Conservation (phyloP, 1,140 invertebrate species). For the Ylistrum balloti region DNA sequence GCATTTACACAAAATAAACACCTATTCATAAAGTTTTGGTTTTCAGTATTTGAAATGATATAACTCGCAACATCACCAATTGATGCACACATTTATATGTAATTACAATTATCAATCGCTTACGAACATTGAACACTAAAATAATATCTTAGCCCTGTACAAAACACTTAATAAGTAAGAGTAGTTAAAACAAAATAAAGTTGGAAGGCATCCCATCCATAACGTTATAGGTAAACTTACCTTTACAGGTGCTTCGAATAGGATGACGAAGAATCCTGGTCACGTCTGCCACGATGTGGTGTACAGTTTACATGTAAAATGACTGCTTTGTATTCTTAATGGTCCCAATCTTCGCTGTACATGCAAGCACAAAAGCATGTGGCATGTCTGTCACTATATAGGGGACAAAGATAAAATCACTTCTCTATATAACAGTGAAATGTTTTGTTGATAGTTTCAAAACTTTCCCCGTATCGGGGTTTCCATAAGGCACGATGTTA, state of each 20-base stretch:
- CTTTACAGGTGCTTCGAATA: background rate
- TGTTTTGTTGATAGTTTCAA: background rate
- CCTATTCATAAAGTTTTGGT: too few species aligned
- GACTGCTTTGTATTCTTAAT: background rate
- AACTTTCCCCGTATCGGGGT: background rate
- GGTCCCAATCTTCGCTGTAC: background rate
- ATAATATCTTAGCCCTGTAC: too few species aligned
- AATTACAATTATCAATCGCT: too few species aligned
- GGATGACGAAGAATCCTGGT: background rate
- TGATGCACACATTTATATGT: too few species aligned
- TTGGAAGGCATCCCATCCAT: too few species aligned
- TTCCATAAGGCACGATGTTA: background rate
- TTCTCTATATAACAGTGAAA: background rate
- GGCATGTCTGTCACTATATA: background rate
- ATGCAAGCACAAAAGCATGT: background rate
- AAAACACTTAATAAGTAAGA: too few species aligned
- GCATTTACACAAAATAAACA: too few species aligned
- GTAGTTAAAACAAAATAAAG: too few species aligned
- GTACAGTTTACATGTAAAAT: background rate
- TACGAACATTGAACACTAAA: too few species aligned
- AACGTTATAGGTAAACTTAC: too few species aligned
- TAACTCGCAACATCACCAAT: too few species aligned
- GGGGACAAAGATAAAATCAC: background rate
- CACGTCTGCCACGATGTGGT: background rate
- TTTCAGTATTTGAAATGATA: too few species aligned